phyloP scores from a whole-genome alignment of 2,113 vertebrate species.

The Parotia lawesii region DNA sequence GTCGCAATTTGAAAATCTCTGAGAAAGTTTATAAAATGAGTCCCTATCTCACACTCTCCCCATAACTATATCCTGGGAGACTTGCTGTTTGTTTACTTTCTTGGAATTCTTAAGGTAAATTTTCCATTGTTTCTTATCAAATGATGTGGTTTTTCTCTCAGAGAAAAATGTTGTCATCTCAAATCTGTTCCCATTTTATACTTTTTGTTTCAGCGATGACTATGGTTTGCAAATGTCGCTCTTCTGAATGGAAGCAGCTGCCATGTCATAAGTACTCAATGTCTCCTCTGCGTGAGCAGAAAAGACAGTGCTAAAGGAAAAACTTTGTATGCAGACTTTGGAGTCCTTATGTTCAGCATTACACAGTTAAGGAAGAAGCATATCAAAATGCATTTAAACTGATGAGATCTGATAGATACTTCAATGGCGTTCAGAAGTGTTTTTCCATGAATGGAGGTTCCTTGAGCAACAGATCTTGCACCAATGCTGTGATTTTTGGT shows the following conservation, averaged over 20 bases:
- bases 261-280: neutral
- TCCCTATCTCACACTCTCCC: neutral
- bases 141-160: neutral
- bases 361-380: neutral
- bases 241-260: slow-evolving; percentile 51
- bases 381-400: slow-evolving; percentile 22
- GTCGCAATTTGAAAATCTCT: neutral
- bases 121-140: neutral
- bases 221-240: neutral
- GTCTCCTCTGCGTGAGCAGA: neutral
- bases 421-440: neutral
- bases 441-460: neutral
- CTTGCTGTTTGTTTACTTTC: neutral
- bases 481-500: neutral
- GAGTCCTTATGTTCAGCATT: slow-evolving; percentile 27
- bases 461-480: neutral
- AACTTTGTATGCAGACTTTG: neutral
- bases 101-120: neutral
- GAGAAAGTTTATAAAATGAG: neutral
- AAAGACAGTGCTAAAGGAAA: neutral
- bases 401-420: neutral
- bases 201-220: neutral
- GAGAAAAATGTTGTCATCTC: neutral
- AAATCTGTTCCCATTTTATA: neutral
- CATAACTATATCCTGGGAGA: neutral